phyloP scores from a whole-genome alignment of 2,797 vertebrate genomes.

The Alfaro cultratus region DNA sequence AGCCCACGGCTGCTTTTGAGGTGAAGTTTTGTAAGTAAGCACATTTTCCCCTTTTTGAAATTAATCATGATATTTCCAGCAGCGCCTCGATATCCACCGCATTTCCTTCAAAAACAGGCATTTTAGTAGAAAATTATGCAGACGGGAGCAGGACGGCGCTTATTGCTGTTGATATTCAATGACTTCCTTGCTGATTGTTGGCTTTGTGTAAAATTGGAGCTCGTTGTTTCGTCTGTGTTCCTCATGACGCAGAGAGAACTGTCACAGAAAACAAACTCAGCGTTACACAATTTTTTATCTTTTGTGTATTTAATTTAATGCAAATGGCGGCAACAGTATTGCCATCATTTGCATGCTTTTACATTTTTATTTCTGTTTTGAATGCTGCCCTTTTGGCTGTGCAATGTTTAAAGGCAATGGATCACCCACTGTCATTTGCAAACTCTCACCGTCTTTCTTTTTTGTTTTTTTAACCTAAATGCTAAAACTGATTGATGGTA shows the following conservation, averaged over 20 bases:
- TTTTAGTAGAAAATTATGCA: slow-evolving; percentile 33
- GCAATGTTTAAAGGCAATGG: background rate
- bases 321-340: background rate
- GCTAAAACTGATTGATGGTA: slow-evolving; percentile 40
- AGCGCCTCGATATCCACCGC: background rate
- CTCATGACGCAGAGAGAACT: background rate
- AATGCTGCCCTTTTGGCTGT: background rate
- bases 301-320: background rate
- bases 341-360: background rate
- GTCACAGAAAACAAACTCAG: background rate
- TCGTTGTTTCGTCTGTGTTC: slow-evolving; percentile 11
- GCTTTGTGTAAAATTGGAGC: background rate
- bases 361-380: background rate
- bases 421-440: slow-evolving; percentile 16
- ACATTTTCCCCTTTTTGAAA: background rate
- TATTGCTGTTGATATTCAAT: slow-evolving; percentile 35
- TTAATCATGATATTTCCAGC: background rate
- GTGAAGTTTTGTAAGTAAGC: background rate
- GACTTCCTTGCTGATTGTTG: slow-evolving; percentile 27
- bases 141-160: slow-evolving; percentile 20
- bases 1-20: background rate
- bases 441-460: slow-evolving; percentile 1
- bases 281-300: background rate
- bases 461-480: slow-evolving; percentile 14
- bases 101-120: slow-evolving; percentile 11